Evolutionary conservation across 1,140 invertebrate species (phyloP).

Genomic region (Bombus sibiricus): DNA sequence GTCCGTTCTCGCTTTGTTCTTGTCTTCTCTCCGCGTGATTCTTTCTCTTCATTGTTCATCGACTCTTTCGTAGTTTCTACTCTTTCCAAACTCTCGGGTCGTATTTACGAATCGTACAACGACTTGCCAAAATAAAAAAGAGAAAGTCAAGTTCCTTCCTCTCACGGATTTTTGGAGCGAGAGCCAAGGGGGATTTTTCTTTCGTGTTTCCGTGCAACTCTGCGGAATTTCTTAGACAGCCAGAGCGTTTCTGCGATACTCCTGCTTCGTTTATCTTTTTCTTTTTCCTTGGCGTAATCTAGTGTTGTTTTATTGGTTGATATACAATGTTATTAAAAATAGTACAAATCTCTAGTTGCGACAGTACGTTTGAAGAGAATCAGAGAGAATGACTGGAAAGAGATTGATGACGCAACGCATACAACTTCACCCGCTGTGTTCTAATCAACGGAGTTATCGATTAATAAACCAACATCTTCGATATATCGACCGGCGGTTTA

Average conservation of each 20-base stretch:
- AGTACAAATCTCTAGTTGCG: background rate
- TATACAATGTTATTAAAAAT: background rate
- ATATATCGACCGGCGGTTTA: constrained; percentile 51
- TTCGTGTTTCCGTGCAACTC: background rate
- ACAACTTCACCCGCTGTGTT: constrained; percentile 18
- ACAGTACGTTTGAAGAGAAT: too few species aligned
- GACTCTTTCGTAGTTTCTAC: background rate
- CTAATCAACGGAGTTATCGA: constrained; percentile 53
- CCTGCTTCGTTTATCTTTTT: background rate
- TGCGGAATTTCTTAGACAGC: background rate
- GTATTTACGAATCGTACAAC: background rate
- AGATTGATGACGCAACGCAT: constrained; percentile 54
- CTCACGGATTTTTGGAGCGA: constrained; percentile 65
- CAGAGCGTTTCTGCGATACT: too few species aligned
- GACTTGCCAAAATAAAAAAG: constrained; percentile 70
- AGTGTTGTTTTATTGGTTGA: background rate
- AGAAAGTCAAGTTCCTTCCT: constrained; percentile 69
- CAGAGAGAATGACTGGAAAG: background rate
- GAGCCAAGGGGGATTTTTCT: background rate
- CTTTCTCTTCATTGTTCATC: background rate
- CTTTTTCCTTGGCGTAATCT: background rate
- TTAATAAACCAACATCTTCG: constrained; percentile 50
- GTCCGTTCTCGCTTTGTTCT: background rate
- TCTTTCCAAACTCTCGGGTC: background rate
- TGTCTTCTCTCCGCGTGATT: background rate